phyloP scores from a whole-genome alignment of 2,888 invertebrate genomes.

The Arrhopalites spinosus region DNA sequence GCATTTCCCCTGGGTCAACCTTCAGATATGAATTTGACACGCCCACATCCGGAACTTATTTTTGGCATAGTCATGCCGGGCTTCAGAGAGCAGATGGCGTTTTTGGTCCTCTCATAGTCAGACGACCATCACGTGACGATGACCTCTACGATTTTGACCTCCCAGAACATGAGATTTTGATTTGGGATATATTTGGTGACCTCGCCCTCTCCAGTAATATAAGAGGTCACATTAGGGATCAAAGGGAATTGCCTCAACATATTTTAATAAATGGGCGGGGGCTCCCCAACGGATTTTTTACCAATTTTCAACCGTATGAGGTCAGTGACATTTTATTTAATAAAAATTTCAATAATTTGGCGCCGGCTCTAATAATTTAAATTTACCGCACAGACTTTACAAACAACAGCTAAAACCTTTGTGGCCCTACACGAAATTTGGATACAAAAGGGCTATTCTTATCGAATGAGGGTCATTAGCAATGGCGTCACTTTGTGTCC shows the following conservation, averaged over 20 bases:
- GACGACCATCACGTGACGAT: conserved; percentile 67
- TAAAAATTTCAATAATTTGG: not conserved
- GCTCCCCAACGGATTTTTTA: conserved; percentile 61
- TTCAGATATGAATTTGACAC: conserved; percentile 87
- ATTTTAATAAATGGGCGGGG: conserved; percentile 83
- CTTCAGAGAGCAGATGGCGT: conserved; percentile 86
- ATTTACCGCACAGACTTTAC: conserved; percentile 40
- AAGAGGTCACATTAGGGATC: conserved; percentile 80
- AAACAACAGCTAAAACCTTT: conserved; percentile 46
- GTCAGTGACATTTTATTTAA: not conserved
- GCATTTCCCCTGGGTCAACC: conserved; percentile 74
- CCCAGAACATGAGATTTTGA: conserved; percentile 72
- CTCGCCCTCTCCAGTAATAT: conserved; percentile 75
- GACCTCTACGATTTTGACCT: conserved; percentile 77
- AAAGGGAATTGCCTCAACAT: conserved; percentile 80
- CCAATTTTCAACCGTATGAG: conserved; percentile 68
- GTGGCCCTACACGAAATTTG: conserved; percentile 49
- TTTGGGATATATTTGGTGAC: conserved; percentile 82
- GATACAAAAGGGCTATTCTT: conserved; percentile 66
- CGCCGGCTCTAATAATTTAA: no score
- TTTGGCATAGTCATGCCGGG: conserved; percentile 79
- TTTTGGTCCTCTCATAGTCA: conserved; percentile 77
- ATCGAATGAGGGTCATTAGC: conserved; percentile 81
- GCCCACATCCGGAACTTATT: conserved; percentile 77
- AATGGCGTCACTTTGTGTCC: conserved; percentile 88